Evolutionary conservation across 2,888 invertebrate genomes (phyloP).

Genomic region (Pardosa pseudoannulata): DNA sequence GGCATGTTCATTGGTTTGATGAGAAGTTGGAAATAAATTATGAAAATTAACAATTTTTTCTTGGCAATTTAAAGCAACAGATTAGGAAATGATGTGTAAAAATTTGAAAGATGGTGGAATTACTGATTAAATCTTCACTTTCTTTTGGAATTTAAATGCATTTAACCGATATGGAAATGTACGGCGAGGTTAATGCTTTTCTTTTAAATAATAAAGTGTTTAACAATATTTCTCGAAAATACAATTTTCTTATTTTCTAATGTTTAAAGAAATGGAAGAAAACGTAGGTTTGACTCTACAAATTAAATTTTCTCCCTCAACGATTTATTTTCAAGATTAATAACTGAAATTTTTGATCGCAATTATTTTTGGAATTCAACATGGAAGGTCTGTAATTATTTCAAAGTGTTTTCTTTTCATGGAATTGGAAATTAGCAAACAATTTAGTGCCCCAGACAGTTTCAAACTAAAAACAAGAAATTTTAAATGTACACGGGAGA

Average conservation of each 20-base stretch:
- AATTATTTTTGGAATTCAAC: background rate
- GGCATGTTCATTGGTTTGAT: conserved; percentile 41
- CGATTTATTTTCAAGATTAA: background rate
- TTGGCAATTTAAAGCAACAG: background rate
- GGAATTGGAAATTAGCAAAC: too few relatives aligned
- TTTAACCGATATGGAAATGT: background rate
- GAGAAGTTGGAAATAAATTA: conserved; percentile 28
- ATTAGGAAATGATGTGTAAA: conserved; percentile 6
- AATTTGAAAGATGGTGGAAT: conserved; percentile 1
- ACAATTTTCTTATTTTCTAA: background rate
- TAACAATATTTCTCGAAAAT: background rate
- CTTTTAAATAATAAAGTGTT: background rate
- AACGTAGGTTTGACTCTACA: background rate
- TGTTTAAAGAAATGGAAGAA: background rate
- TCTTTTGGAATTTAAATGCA: conserved; percentile 1
- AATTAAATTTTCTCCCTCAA: background rate
- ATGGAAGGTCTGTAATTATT: background rate
- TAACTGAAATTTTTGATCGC: background rate
- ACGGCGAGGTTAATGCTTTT: background rate
- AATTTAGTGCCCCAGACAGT: too few relatives aligned
- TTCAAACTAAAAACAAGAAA: too few relatives aligned
- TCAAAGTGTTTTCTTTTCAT: too few relatives aligned
- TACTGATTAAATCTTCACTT: conserved; percentile 6
- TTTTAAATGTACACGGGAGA: too few relatives aligned
- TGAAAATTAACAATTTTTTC: conserved; percentile 2